Evolutionary conservation across 2,888 invertebrate genomes (phyloP), one percentile per base, ranked within the genome.

Genomic region (Melieria picta): DNA sequence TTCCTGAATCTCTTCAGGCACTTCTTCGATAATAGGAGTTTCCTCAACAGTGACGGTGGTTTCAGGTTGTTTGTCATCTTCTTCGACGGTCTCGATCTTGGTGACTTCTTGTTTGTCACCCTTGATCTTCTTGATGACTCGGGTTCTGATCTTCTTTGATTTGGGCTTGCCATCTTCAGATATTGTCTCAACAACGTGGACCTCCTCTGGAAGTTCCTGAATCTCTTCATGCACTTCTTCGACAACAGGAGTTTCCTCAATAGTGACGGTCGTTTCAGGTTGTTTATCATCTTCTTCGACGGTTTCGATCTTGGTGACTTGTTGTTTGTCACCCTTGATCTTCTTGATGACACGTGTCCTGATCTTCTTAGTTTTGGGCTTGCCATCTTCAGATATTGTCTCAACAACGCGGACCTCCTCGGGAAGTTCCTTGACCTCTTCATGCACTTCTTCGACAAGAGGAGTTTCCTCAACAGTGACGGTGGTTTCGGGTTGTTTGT

Each of bases 11-110:
- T 65, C 62, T 52, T 72, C 72, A 5, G 69, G 69, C 52, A 58
- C 48, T 63, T 75, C 73, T 55, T 72, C 73, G 30, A 30, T 2
- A 0, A 72, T 9, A 10, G 75, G 69, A 63, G 61, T 64, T 60
- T 75, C 75, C 47, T 74, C 74, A 6, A 75, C 74, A 7, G 75
- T 74, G 11, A 75, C 75, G 64, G 73, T 74, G 0, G 74, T 74
- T 71, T 75, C 72, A 4, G 75, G 74, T 61, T 71, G 70, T 57
- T 73, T 75, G 69, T 74, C 71, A 67, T 75, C 75, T 69, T 75
- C 75, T 66, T 75, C 75, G 13, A 75, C 75, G 2, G 74, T 71
- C 46, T 74, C 72, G 30, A 75, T 75, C 58, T 75, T 75, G 0
- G 73, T 75, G 45, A 75, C 71, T 72, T 74, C 75, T 71, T 74